Percentiles rank a stretch among this genome's conserved stretches.
phyloP scores from a whole-genome alignment of 2,113 vertebrate genomes.

The Bufo bufo region DNA sequence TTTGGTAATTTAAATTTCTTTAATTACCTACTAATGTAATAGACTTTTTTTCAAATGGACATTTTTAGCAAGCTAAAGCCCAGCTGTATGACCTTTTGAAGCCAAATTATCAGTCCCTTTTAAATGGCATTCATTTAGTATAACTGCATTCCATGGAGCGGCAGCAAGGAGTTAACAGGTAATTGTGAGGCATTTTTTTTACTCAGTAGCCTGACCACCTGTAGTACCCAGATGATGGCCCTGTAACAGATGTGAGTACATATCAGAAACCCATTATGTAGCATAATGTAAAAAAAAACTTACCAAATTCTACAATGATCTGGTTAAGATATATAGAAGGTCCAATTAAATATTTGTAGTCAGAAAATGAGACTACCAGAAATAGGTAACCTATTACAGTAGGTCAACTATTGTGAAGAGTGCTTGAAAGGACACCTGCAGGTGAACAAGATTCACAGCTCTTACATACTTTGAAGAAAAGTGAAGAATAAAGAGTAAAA shows the following conservation, averaged over 20 bases:
- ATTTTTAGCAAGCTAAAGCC: too few species aligned
- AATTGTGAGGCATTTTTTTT: background rate
- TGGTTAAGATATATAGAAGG: background rate
- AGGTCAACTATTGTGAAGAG: background rate
- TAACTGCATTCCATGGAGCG: background rate
- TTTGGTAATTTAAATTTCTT: too few species aligned
- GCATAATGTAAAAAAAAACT: background rate
- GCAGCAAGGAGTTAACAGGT: background rate
- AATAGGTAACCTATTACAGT: background rate
- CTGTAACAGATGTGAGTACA: background rate
- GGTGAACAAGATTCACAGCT: background rate
- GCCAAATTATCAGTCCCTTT: too few species aligned
- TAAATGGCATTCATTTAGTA: background rate
- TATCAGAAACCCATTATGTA: background rate
- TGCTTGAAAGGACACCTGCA: background rate
- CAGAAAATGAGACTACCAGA: background rate
- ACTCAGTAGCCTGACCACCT: background rate
- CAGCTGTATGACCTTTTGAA: too few species aligned
- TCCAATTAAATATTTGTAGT: background rate
- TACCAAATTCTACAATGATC: background rate
- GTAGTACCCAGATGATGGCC: background rate
- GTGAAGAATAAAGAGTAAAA: background rate
- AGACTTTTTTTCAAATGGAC: too few species aligned
- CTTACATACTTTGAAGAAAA: background rate
- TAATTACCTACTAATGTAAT: too few species aligned